Base-by-base conservation (phyloP, 1,140 invertebrate genomes). In the Drosophila lini region DNA sequence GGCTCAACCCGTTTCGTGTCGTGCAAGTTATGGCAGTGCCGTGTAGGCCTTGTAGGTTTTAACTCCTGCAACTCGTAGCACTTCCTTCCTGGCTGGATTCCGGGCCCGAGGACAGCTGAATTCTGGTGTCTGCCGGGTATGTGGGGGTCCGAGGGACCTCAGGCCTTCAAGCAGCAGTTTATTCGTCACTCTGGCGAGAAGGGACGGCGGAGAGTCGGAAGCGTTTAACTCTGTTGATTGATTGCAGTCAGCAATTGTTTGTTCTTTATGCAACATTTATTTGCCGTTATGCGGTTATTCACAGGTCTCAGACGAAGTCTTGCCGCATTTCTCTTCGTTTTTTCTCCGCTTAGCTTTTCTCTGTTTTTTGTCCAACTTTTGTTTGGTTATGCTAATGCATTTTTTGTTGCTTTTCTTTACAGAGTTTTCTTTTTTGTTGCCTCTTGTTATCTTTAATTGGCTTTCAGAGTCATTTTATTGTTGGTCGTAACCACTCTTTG, bases 181-280 rank as follows among this genome's bases (percentile, higher is more conserved):
- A 74, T 65, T 68, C 60, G 67, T 75, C 60, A 65, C 50, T 55
- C 53, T 45, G 48, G 10, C 57, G 19, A 19, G 64, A 44, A 13
- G 52, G 58, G 45, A 41, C 31, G 50, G 11, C 42, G 47, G 47
- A 22, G 61, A 44, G 65, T 73, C 80, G 84, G 78, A 89, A 89
- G 60, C 85, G 81, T 89, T 89, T 89, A 89, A 89, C 78, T 90
- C 81, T 80, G 78, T 82, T 89, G 84, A 89, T 89, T 89, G 84
- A 89, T 89, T 89, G 84, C 84, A 81, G 84, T 89, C 84, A 89
- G 82, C 84, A 89, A 89, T 89, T 89, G 85, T 89, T 89, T 84
- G 81, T 89, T 79, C 84, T 79, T 84, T 89, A 83, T 89, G 68
- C 84, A 88, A 88, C 80, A 88, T 88, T 83, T 89, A 83, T 88